Evolutionary conservation across 2,888 invertebrate genomes (phyloP), one percentile per base, ranked within the genome.

Genomic region (Koerneria pararmatus): DNA sequence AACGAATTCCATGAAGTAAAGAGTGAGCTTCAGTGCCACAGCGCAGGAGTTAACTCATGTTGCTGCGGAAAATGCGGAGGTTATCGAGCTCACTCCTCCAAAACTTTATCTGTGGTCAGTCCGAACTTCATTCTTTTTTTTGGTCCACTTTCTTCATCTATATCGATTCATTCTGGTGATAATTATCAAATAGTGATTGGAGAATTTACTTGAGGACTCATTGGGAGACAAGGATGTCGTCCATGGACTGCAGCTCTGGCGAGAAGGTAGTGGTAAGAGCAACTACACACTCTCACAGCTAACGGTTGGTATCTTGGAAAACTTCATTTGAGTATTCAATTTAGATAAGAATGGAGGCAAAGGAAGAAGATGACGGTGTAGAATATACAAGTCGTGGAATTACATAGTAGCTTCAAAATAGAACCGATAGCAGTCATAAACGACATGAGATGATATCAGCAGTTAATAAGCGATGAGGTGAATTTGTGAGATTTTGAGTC

Each of bases 51-150:
- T 29, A n/a, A 51, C 19, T 41, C 46, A 11, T 63, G 63, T 24
- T 63, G 63, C 37, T 63, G 63, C 54, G 63, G 63, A 22, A 63
- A 63, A 41, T 63, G 63, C 37, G 63, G 63, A 35, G 63, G 63
- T 29, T 51, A 51, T 35, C 51, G 54, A 41, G 63, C 53, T 22
- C 53, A 63, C 24, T 63, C 63, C 1, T 34, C 63, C 27, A 63
- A 63, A 41, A 63, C 63, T 35, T 54, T 27, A 29, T 51, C 63
- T 2, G 27, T 63, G 3, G 63, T 53, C 5, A 49, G 61, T 24
- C 3, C n/a, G n/a, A n/a, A n/a, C n/a, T n/a, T n/a, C n/a, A n/a
- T n/a, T n/a, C n/a, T n/a, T 46, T 8, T 34, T 29, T 24, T 51
- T n/a, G 24, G n/a, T 22, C 51, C 24, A 51, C 8, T 22, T n/a